Evolutionary conservation across 2,797 vertebrate species (phyloP).

Genomic region (Platyrinchus mystaceus): DNA sequence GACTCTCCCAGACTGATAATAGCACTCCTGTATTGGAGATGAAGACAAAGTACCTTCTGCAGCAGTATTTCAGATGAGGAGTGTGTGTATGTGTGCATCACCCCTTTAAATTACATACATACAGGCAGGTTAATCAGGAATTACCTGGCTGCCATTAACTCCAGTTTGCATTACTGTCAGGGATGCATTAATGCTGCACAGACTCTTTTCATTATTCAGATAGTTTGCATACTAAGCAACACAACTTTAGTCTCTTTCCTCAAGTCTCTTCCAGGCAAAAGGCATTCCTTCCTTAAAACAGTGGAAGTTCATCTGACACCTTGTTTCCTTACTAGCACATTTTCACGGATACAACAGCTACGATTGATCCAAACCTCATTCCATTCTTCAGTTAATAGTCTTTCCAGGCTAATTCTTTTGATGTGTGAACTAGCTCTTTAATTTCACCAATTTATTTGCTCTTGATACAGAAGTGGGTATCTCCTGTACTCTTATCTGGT

Average conservation of each 20-base stretch:
- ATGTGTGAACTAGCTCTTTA: background rate
- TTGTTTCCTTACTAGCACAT: background rate
- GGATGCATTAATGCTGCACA: background rate
- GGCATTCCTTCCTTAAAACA: background rate
- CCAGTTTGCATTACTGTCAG: conserved; percentile 9
- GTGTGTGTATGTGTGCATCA: background rate
- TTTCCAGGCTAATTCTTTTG: background rate
- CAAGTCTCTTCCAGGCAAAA: background rate
- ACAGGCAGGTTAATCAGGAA: conserved; percentile 47
- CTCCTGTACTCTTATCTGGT: background rate
- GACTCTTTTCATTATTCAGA: conserved; percentile 12
- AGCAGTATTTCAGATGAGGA: background rate
- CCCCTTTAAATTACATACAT: background rate
- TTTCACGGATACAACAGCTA: background rate
- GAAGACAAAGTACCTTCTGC: background rate
- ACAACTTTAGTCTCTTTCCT: background rate
- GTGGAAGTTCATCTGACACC: background rate
- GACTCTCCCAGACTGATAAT: background rate
- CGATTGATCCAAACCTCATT: background rate
- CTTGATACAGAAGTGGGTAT: background rate
- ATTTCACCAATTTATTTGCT: background rate
- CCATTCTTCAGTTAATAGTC: background rate
- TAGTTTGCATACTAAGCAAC: background rate
- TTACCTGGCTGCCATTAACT: conserved; percentile 38
- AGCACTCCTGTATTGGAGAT: background rate